Conservation (phyloP, 2,797 vertebrate species). For the Hyperoplus lanceolatus region DNA sequence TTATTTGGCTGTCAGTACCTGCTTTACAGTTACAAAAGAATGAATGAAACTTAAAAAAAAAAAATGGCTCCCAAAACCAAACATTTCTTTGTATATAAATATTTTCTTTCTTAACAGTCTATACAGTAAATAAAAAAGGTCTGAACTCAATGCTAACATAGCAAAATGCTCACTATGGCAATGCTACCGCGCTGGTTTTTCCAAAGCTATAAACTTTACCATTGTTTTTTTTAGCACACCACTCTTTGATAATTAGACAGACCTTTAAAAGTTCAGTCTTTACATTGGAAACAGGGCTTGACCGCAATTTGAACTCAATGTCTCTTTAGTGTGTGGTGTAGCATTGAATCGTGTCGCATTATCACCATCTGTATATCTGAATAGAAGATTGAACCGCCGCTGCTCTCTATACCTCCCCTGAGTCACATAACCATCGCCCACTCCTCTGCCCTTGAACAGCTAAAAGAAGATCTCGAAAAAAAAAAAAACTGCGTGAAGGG, state of each 20-base stretch:
- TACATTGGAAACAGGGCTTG: background rate
- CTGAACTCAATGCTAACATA: background rate
- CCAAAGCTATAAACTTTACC: background rate
- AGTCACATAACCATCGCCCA: background rate
- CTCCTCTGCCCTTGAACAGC: background rate
- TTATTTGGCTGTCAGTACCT: background rate
- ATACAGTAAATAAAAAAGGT: too few species aligned
- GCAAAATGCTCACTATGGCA: background rate
- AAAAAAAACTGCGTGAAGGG: background rate
- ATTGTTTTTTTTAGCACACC: background rate
- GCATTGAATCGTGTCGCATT: background rate
- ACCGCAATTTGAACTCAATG: background rate
- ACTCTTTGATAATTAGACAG: background rate
- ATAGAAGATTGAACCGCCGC: background rate
- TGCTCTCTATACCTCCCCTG: background rate
- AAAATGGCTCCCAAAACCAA: background rate
- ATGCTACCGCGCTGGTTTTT: background rate
- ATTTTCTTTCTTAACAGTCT: too few species aligned
- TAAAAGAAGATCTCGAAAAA: background rate
- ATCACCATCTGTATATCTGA: background rate
- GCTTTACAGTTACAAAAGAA: constrained; percentile 4
- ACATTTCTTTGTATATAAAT: background rate
- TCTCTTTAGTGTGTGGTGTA: background rate
- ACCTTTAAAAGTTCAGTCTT: background rate
- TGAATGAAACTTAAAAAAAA: constrained; percentile 3